These are phyloP conservation scores for Sebastes melanostomus DNA, from an alignment of 2,797 vertebrate species.

Conservation along the genomic window DNA sequence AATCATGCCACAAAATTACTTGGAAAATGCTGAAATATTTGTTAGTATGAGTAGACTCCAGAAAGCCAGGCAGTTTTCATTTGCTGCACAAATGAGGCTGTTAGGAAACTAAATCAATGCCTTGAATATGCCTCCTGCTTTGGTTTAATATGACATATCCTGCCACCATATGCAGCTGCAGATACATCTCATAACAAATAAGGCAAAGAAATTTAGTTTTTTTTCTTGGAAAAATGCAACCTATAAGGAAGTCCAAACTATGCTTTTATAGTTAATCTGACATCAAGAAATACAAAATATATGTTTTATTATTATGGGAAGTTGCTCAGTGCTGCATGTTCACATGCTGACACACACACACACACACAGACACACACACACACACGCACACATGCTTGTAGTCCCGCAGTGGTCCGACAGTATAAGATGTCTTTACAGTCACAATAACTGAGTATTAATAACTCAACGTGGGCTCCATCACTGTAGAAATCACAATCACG, in stretches of 20 bases:
- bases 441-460: conserved; percentile 57
- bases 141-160: conserved; percentile 18
- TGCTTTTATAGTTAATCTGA: not conserved
- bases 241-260: not conserved
- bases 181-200: not conserved
- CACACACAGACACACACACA: not conserved
- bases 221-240: not conserved
- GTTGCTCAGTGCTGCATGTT: conserved; percentile 51
- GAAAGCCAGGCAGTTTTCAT: conserved; percentile 7
- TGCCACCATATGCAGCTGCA: not conserved
- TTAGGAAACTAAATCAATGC: conserved; percentile 1
- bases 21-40: conserved; percentile 29
- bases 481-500: conserved; percentile 31
- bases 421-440: conserved; percentile 34
- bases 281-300: not conserved
- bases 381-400: conserved; percentile 30
- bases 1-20: conserved; percentile 23
- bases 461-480: conserved; percentile 39
- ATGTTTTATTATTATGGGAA: conserved; percentile 20
- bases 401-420: conserved; percentile 61
- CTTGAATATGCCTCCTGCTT: conserved; percentile 8
- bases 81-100: conserved; percentile 9
- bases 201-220: not conserved
- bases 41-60: not conserved
- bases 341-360: conserved; percentile 34